A percentile compares a stretch with the other conserved stretches of the same genome.
Conservation (phyloP, 2,888 invertebrate species). For the Invenusta paracnida region DNA sequence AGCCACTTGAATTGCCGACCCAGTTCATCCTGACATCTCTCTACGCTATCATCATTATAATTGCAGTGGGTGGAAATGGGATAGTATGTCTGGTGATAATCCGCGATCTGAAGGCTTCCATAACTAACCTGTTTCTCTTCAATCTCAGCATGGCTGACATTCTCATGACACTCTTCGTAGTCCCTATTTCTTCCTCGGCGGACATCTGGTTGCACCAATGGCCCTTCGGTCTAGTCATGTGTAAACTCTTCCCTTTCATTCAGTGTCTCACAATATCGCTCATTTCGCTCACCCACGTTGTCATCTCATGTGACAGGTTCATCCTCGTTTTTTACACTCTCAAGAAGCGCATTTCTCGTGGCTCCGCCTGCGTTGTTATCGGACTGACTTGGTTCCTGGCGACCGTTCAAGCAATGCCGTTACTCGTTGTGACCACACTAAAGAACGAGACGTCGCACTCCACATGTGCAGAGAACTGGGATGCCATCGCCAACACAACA, state of each 20-base stretch:
- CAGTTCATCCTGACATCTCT: constrained; percentile 9
- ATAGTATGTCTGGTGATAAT: constrained; percentile 35
- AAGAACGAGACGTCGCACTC: neutral
- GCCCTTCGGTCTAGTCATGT: constrained; percentile 33
- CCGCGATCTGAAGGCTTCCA: constrained; percentile 24
- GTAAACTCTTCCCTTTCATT: constrained; percentile 30
- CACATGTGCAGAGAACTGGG: constrained; percentile 27
- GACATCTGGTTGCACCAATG: constrained; percentile 36
- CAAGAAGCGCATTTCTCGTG: constrained; percentile 18
- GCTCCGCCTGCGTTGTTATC: neutral
- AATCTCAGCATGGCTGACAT: constrained; percentile 39
- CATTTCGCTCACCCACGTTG: constrained; percentile 36
- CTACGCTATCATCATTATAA: constrained; percentile 23
- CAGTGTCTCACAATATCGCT: constrained; percentile 38
- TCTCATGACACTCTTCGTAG: constrained; percentile 16
- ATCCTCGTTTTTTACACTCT: constrained; percentile 39
- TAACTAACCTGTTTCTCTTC: constrained; percentile 40
- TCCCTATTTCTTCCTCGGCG: constrained; percentile 34
- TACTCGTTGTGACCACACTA: constrained; percentile 24
- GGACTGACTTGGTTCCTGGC: neutral
- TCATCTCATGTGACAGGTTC: constrained; percentile 40
- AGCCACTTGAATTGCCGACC: neutral
- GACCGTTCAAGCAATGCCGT: neutral
- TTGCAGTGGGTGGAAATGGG: constrained; percentile 21
- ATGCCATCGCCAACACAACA: neutral